These are phyloP conservation scores for Drepanosiphum platanoidis DNA, from an alignment of 2,888 invertebrate species.

Conservation along the genomic window DNA sequence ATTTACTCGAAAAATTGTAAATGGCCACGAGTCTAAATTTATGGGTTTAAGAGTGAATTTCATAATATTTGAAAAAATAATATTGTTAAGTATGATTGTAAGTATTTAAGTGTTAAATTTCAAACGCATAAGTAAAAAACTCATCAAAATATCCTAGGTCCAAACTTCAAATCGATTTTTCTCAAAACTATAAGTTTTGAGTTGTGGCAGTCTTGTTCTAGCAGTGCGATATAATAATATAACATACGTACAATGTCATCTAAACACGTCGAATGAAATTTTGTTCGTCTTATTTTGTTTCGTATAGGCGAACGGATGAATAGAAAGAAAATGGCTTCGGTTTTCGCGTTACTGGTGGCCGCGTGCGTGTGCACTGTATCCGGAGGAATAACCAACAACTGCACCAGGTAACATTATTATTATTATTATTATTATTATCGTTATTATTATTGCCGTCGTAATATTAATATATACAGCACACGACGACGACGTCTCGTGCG, in stretches of 20 bases:
- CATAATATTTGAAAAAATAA: too few species aligned
- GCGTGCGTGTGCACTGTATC: constrained; percentile 1
- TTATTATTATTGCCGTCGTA: not conserved
- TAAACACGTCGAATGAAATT: constrained; percentile 44
- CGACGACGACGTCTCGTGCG: not conserved
- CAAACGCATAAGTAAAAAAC: too few species aligned
- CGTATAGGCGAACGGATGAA: constrained; percentile 37
- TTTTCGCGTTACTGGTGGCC: not conserved
- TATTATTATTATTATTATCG: not conserved
- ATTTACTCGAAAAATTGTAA: too few species aligned
- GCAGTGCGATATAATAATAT: not conserved
- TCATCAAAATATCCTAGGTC: too few species aligned
- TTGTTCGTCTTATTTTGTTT: constrained; percentile 9
- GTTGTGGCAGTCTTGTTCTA: too few species aligned
- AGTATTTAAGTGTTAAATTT: too few species aligned
- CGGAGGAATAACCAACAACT: constrained; percentile 1
- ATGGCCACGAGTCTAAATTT: too few species aligned
- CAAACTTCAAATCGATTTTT: too few species aligned
- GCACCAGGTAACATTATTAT: constrained; percentile 41
- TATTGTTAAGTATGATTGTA: too few species aligned
- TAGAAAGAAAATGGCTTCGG: constrained; percentile 9
- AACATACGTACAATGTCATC: not conserved
- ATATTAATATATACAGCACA: too few species aligned
- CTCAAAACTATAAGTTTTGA: too few species aligned
- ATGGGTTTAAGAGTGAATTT: too few species aligned